Evolutionary conservation across 2,797 vertebrate genomes (phyloP).

Genomic region (Rhinoraja longicauda): DNA sequence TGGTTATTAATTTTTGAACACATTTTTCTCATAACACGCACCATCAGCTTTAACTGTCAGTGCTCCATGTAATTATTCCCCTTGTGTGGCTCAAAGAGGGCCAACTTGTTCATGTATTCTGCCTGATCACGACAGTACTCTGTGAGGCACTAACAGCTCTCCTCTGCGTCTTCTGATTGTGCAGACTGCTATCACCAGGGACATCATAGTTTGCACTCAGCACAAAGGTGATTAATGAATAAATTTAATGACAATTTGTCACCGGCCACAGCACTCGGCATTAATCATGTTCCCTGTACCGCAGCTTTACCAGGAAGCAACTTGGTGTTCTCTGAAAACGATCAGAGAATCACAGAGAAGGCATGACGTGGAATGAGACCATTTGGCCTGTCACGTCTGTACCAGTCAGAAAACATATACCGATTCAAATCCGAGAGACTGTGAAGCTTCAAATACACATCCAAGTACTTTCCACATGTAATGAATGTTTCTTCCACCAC

Average conservation of each 20-base stretch:
- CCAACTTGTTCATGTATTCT: neutral
- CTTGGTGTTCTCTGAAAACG: slow-evolving; percentile 46
- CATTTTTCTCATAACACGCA: neutral
- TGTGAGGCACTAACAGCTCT: neutral
- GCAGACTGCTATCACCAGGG: slow-evolving; percentile 3
- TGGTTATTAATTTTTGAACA: neutral
- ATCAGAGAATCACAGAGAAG: too few species aligned
- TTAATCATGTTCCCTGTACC: slow-evolving; percentile 56
- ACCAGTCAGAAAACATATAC: too few species aligned
- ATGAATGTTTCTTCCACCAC: too few species aligned
- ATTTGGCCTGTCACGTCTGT: too few species aligned
- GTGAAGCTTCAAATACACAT: too few species aligned
- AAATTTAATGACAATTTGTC: slow-evolving; percentile 72
- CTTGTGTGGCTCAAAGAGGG: neutral
- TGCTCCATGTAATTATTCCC: neutral
- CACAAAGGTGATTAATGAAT: slow-evolving; percentile 69
- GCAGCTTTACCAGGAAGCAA: slow-evolving; percentile 42
- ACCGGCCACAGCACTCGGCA: slow-evolving; percentile 70
- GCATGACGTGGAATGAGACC: too few species aligned
- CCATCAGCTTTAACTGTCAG: neutral
- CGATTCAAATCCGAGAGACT: too few species aligned
- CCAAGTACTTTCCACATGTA: slow-evolving; percentile 40
- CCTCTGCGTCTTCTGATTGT: slow-evolving; percentile 1
- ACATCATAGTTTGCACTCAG: slow-evolving; percentile 37
- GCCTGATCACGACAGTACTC: slow-evolving; percentile 9